Conservation (phyloP, 2,797 vertebrate species). For the Chelon auratus region DNA sequence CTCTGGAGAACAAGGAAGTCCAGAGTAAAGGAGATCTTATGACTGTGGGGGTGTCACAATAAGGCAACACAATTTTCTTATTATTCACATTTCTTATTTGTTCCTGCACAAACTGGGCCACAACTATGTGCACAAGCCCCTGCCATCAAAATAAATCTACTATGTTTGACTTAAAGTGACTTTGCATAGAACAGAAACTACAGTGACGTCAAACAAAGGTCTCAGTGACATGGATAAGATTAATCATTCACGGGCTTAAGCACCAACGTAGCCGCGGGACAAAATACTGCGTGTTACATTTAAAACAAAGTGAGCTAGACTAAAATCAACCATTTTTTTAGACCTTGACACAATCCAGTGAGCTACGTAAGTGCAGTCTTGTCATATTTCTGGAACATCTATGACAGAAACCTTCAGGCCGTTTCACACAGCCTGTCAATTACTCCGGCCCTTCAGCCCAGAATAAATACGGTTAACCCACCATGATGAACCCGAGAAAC, state of each 20-base stretch:
- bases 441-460: conserved; percentile 46
- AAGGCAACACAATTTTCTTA: conserved; percentile 46
- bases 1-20: conserved; percentile 25
- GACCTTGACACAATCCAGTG: conserved; percentile 42
- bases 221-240: background rate
- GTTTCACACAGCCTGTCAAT: conserved; percentile 41
- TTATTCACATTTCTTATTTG: conserved; percentile 54
- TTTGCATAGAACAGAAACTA: background rate
- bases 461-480: conserved; percentile 50
- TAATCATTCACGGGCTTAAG: conserved; percentile 3
- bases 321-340: conserved; percentile 25
- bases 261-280: background rate
- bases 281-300: conserved; percentile 28
- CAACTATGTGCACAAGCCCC: background rate
- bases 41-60: conserved; percentile 42
- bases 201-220: conserved; percentile 10
- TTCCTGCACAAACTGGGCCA: conserved; percentile 26
- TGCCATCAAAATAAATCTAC: background rate
- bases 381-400: conserved; percentile 66
- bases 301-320: conserved; percentile 23
- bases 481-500: conserved; percentile 48
- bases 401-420: conserved; percentile 55
- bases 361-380: conserved; percentile 61
- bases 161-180: background rate
- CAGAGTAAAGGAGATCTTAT: conserved; percentile 55